Evolutionary conservation across 2,113 vertebrate genomes (phyloP).

Genomic region (Myanophis thanlyinensis): DNA sequence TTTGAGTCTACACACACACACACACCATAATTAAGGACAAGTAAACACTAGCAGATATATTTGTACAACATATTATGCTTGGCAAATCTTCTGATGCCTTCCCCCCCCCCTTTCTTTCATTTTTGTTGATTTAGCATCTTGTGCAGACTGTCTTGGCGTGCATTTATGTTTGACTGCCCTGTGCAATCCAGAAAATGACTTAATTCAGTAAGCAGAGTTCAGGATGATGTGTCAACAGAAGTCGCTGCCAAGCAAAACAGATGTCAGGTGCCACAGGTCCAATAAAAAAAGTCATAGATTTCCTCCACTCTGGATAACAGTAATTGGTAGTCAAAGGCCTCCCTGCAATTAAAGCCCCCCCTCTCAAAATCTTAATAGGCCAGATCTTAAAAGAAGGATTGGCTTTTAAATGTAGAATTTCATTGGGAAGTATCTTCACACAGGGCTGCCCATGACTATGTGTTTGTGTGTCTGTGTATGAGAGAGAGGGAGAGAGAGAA

Average conservation of each 20-base stretch:
- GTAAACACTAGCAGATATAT: background rate
- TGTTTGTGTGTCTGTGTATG: background rate
- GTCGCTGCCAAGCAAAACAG: background rate
- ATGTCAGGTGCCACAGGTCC: background rate
- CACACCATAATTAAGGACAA: background rate
- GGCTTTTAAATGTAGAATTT: background rate
- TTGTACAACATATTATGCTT: background rate
- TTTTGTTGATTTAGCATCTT: background rate
- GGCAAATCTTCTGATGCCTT: background rate
- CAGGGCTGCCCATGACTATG: background rate
- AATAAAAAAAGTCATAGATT: background rate
- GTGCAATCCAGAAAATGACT: background rate
- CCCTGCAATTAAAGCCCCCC: background rate
- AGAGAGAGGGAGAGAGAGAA: background rate
- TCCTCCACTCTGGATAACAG: background rate
- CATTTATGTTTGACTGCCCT: background rate
- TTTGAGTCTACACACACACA: background rate
- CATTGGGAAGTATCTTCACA: background rate
- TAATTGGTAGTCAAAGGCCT: background rate
- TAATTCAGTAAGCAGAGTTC: background rate
- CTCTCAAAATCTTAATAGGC: background rate
- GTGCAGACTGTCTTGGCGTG: background rate
- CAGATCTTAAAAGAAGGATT: background rate
- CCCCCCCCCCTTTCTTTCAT: background rate
- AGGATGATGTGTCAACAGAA: background rate